phyloP scores from a whole-genome alignment of 1,140 invertebrate genomes.

The Nymphalis io region DNA sequence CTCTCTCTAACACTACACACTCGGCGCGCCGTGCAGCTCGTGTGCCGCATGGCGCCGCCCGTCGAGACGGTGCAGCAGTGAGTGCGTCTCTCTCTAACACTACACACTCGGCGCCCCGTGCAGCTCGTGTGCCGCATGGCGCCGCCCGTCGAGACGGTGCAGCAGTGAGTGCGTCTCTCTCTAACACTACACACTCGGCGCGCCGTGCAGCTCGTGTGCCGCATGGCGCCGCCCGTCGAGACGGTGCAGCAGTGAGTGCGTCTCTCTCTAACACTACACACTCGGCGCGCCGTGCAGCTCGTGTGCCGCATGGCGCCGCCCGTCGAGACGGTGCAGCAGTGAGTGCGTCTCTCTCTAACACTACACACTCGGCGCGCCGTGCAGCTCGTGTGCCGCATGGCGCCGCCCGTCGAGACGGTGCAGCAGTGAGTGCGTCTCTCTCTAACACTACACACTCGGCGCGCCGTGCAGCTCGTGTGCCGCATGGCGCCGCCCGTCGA shows the following conservation, averaged over 20 bases:
- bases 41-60: constrained; percentile 81
- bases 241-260: constrained; percentile 48
- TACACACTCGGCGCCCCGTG: no score
- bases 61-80: constrained; percentile 60
- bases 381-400: constrained; percentile 83
- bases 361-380: no score
- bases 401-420: constrained; percentile 79
- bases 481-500: constrained; percentile 83
- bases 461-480: no score
- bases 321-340: constrained; percentile 62
- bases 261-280: constrained; percentile 66
- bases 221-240: constrained; percentile 82
- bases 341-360: constrained; percentile 68
- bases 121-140: constrained; percentile 83
- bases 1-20: constrained; percentile 86
- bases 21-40: constrained; percentile 86
- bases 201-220: constrained; percentile 83
- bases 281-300: constrained; percentile 83
- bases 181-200: no score
- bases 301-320: constrained; percentile 83
- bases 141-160: constrained; percentile 76
- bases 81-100: constrained; percentile 68
- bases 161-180: constrained; percentile 72
- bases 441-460: constrained; percentile 93
- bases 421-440: constrained; percentile 46